Percentiles rank a stretch among this genome's conserved stretches.
Conservation (phyloP, 2,888 invertebrate species). For the Thymelicus sylvestris region DNA sequence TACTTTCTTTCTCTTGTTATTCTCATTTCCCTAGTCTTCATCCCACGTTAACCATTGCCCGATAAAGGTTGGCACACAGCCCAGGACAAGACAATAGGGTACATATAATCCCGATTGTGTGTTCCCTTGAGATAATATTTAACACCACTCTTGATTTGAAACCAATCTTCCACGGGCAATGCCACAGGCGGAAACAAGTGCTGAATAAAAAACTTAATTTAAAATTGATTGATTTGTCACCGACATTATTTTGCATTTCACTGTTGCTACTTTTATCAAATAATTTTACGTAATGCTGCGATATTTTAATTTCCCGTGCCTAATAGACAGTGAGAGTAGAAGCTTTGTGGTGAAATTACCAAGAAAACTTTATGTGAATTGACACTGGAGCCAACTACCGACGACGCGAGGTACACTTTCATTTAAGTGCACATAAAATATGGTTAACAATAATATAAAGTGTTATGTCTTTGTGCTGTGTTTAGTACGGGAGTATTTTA, state of each 20-base stretch:
- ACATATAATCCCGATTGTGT: too few species aligned
- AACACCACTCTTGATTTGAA: too few species aligned
- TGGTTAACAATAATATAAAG: not conserved
- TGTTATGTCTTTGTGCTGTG: not conserved
- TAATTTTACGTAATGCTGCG: not conserved
- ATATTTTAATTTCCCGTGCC: slow-evolving; percentile 26
- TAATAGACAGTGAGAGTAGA: slow-evolving; percentile 16
- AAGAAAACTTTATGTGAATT: slow-evolving; percentile 15
- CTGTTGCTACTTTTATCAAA: not conserved
- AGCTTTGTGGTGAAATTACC: slow-evolving; percentile 24
- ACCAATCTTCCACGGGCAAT: too few species aligned
- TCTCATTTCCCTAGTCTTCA: too few species aligned
- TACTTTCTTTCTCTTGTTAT: too few species aligned
- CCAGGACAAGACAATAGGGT: too few species aligned
- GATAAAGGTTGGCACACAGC: too few species aligned
- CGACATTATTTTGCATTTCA: not conserved
- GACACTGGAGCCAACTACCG: not conserved
- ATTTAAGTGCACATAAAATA: slow-evolving; percentile 7
- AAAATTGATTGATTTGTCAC: too few species aligned
- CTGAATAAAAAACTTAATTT: too few species aligned
- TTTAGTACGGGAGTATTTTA: not conserved
- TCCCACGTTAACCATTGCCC: too few species aligned
- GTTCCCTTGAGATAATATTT: too few species aligned
- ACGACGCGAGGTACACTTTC: slow-evolving; percentile 6
- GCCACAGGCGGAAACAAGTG: too few species aligned